These are phyloP conservation scores for Pollimyrus isidori DNA, from an alignment of 2,113 vertebrate genomes.

Conservation along the genomic window DNA sequence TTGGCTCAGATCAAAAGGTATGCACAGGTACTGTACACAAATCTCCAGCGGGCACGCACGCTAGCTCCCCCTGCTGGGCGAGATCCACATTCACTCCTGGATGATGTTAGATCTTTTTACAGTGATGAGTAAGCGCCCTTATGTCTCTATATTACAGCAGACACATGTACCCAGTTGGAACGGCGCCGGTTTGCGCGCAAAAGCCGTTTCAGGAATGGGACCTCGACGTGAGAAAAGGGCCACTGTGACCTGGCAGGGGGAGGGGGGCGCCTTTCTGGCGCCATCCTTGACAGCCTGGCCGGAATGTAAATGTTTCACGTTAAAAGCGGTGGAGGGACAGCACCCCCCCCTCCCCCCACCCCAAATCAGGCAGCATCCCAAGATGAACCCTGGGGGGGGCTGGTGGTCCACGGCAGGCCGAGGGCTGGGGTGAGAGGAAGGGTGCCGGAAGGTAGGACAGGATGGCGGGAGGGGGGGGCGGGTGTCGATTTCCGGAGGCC, in stretches of 20 bases:
- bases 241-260: constrained; percentile 41
- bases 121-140: background rate
- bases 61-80: background rate
- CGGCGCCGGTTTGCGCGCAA: background rate
- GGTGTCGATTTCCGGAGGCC: background rate
- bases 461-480: background rate
- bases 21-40: constrained; percentile 12
- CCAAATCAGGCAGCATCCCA: background rate
- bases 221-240: constrained; percentile 73
- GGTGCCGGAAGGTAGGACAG: background rate
- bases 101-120: constrained; percentile 11
- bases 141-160: background rate
- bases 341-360: background rate
- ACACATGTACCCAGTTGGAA: background rate
- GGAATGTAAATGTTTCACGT: constrained; percentile 36
- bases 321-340: background rate
- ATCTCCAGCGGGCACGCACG: constrained; percentile 4
- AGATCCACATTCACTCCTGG: background rate
- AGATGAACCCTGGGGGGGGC: background rate
- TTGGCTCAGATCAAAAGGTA: constrained; percentile 38
- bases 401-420: background rate
- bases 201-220: constrained; percentile 45
- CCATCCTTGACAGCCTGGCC: constrained; percentile 18
- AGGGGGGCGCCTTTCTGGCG: constrained; percentile 45
- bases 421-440: background rate